Conservation (phyloP, 1,140 invertebrate species). For the Aplysia californica region DNA sequence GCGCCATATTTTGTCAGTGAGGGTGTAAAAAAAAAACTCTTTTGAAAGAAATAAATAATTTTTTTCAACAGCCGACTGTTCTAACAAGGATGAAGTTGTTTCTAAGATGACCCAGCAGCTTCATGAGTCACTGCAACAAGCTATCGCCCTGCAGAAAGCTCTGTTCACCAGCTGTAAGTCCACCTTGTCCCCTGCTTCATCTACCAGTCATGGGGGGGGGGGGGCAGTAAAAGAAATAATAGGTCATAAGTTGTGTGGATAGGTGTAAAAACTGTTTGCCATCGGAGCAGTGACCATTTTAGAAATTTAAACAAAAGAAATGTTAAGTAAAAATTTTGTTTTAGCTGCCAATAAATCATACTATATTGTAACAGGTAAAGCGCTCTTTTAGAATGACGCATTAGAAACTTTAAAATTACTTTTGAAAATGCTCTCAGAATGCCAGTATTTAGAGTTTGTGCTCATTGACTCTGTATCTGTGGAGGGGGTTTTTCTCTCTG, state of each 20-base stretch:
- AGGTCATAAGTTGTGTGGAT: background rate
- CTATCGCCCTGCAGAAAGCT: conserved; percentile 26
- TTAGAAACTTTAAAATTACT: too few species aligned
- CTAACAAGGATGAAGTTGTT: background rate
- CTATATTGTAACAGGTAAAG: too few species aligned
- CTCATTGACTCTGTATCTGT: too few species aligned
- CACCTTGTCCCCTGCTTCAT: background rate
- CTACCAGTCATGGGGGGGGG: background rate
- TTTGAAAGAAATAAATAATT: background rate
- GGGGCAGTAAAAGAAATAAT: background rate
- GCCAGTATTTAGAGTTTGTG: too few species aligned
- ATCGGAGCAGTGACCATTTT: background rate
- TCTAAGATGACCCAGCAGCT: conserved; percentile 23
- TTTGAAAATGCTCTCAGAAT: too few species aligned
- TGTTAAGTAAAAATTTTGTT: background rate
- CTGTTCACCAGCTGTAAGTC: conserved; percentile 29
- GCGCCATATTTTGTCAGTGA: background rate
- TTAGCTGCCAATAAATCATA: background rate
- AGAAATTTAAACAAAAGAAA: background rate
- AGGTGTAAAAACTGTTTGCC: background rate
- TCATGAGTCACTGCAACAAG: conserved; percentile 24
- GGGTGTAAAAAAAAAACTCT: background rate
- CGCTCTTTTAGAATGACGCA: too few species aligned
- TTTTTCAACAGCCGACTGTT: background rate
- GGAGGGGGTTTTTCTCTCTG: too few species aligned